Percentiles rank a stretch among this genome's conserved stretches.
Conservation (phyloP, 2,797 vertebrate genomes). For the Loris lydekkerianus region DNA sequence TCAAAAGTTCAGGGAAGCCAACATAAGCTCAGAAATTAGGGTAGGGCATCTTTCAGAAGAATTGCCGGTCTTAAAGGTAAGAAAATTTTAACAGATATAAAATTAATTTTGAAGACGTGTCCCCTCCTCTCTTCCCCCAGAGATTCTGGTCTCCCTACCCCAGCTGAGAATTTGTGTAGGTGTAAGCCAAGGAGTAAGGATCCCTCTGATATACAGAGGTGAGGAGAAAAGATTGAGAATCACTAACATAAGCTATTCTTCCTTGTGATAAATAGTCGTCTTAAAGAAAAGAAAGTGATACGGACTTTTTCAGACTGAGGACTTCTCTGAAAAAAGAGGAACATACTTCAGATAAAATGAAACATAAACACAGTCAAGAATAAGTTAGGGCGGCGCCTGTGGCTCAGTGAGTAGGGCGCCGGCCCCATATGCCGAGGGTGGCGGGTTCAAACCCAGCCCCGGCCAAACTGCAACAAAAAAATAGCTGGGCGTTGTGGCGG, state of each 20-base stretch:
- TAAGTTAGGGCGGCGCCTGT: neutral
- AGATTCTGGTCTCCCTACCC: neutral
- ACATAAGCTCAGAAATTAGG: neutral
- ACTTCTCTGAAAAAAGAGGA: constrained; percentile 2
- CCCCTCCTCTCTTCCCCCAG: neutral
- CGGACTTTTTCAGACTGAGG: neutral
- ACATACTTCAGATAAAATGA: constrained; percentile 26
- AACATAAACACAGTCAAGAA: constrained; percentile 17
- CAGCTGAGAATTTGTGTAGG: neutral
- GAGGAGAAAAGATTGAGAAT: neutral
- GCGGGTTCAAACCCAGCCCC: too few species aligned
- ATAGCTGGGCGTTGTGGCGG: too few species aligned
- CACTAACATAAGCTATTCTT: constrained; percentile 10
- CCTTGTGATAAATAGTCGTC: neutral
- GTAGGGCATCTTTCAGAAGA: neutral
- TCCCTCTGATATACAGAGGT: neutral
- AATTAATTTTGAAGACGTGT: constrained; percentile 27
- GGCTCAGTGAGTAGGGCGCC: too few species aligned
- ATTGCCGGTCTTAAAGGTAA: constrained; percentile 4
- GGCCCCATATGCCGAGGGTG: too few species aligned
- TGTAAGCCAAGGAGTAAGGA: neutral
- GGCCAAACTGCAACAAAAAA: too few species aligned
- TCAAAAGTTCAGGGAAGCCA: neutral
- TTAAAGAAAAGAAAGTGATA: constrained; percentile 39
- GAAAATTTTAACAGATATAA: constrained; percentile 36